Conservation (phyloP, 2,113 vertebrate genomes). For the Cheirogaleus medius region DNA sequence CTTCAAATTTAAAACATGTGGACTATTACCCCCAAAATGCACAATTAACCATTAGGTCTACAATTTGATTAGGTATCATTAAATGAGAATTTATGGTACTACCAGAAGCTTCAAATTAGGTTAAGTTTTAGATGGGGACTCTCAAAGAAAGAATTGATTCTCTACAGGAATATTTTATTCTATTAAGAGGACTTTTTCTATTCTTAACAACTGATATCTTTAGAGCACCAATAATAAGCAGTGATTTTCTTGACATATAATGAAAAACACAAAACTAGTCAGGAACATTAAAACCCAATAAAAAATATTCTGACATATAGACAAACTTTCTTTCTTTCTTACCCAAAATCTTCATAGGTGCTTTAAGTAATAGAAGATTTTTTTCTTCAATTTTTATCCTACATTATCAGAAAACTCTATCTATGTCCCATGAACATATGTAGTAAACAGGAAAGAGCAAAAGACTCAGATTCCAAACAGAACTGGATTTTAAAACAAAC, state of each 20-base stretch:
- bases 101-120: not conserved
- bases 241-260: not conserved
- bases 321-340: not conserved
- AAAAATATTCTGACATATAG: not conserved
- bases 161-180: not conserved
- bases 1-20: slow-evolving; percentile 23
- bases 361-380: not conserved
- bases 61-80: not conserved
- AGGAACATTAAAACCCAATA: not conserved
- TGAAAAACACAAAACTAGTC: slow-evolving; percentile 1
- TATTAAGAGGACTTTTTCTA: not conserved
- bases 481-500: slow-evolving; percentile 23
- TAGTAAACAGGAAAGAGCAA: slow-evolving; percentile 1
- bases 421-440: not conserved
- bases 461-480: slow-evolving; percentile 29
- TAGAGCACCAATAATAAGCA: not conserved
- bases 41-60: not conserved
- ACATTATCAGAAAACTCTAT: slow-evolving; percentile 19
- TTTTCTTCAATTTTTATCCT: not conserved
- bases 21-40: not conserved
- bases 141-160: slow-evolving; percentile 40
- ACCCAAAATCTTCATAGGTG: not conserved
- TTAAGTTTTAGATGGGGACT: not conserved
- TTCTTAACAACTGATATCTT: not conserved
- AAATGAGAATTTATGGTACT: not conserved